These are phyloP conservation scores for Sepiola atlantica DNA, from an alignment of 2,888 invertebrate species.

Conservation along the genomic window DNA sequence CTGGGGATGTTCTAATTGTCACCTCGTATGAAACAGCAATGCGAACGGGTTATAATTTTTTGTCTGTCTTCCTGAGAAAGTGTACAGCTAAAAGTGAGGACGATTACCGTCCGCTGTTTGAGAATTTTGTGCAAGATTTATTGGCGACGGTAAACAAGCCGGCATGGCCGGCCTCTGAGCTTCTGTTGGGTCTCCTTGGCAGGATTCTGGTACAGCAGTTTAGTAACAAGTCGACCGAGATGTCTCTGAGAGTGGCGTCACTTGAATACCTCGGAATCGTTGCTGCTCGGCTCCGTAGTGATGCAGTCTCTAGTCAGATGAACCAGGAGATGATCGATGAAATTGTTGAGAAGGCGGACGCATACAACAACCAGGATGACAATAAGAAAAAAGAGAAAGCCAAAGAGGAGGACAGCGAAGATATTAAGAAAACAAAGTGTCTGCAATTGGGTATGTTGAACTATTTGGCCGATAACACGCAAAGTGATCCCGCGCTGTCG, in stretches of 20 bases:
- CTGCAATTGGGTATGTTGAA: slow-evolving; percentile 72
- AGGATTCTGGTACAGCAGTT: slow-evolving; percentile 79
- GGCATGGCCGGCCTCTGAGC: slow-evolving; percentile 99
- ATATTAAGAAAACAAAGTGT: slow-evolving; percentile 64
- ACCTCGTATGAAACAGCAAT: slow-evolving; percentile 95
- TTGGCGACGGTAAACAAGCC: slow-evolving; percentile 98
- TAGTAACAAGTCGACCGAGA: slow-evolving; percentile 95
- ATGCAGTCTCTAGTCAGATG: slow-evolving; percentile 82
- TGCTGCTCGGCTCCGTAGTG: slow-evolving; percentile 92
- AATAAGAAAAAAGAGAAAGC: background rate
- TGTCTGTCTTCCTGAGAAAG: slow-evolving; percentile 95
- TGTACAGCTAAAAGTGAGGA: slow-evolving; percentile 77
- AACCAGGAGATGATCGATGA: slow-evolving; percentile 87
- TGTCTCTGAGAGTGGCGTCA: slow-evolving; percentile 95
- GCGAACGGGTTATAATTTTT: slow-evolving; percentile 93
- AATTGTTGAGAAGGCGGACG: slow-evolving; percentile 84
- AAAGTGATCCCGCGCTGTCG: slow-evolving; percentile 73
- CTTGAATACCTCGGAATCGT: slow-evolving; percentile 99
- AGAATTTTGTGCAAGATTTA: slow-evolving; percentile 98
- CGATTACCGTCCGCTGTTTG: slow-evolving; percentile 96
- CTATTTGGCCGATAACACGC: slow-evolving; percentile 71
- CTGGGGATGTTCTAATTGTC: slow-evolving; percentile 91
- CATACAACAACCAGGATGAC: background rate
- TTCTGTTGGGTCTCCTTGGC: slow-evolving; percentile 80
- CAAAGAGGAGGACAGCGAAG: slow-evolving; percentile 47